These are phyloP conservation scores for Spizaetus ornatus DNA, from an alignment of 2,113 vertebrate species.

Conservation along the genomic window DNA sequence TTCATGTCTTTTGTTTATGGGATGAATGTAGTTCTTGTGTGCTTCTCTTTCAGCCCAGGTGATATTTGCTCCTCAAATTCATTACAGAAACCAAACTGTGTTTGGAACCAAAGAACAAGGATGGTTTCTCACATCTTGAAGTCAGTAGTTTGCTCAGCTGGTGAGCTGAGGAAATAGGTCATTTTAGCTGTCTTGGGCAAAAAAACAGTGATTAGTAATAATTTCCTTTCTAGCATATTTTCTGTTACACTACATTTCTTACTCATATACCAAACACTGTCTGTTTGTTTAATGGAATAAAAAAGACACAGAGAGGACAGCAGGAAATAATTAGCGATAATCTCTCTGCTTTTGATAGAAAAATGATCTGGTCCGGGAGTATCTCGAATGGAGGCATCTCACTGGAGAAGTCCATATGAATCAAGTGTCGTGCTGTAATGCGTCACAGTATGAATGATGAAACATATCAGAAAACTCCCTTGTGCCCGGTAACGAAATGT, in stretches of 20 bases:
- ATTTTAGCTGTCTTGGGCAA: conserved; percentile 24
- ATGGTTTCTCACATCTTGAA: conserved; percentile 8
- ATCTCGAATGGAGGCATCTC: neutral
- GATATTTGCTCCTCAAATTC: neutral
- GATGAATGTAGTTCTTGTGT: neutral
- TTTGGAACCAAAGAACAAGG: neutral
- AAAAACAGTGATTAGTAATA: conserved; percentile 46
- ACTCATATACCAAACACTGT: conserved; percentile 53
- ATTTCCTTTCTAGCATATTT: conserved; percentile 53
- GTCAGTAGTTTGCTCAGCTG: conserved; percentile 45
- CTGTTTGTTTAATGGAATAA: conserved; percentile 38
- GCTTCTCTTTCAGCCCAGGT: neutral
- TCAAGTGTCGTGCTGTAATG: neutral
- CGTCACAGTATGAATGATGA: neutral
- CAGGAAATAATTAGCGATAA: conserved; percentile 29
- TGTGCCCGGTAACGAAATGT: neutral
- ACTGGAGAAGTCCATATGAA: neutral
- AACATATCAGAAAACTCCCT: neutral
- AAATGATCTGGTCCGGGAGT: neutral
- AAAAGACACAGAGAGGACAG: conserved; percentile 9
- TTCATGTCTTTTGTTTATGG: neutral
- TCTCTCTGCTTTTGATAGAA: neutral
- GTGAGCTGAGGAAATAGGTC: conserved; percentile 37
- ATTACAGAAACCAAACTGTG: neutral
- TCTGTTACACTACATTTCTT: conserved; percentile 55